Evolutionary conservation across 2,113 vertebrate species (phyloP).

Genomic region (Hydropotes inermis): DNA sequence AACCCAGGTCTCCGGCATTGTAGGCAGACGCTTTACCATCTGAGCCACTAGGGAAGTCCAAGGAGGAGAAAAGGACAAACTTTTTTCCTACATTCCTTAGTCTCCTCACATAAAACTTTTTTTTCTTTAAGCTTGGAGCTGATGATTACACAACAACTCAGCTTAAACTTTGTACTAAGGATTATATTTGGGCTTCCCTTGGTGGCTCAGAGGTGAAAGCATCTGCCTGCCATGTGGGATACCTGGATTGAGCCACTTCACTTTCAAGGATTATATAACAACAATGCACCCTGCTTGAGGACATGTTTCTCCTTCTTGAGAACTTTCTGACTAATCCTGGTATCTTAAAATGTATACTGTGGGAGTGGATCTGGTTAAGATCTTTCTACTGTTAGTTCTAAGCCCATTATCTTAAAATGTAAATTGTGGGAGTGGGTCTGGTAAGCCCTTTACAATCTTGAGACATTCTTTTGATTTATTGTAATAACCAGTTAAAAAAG

Average conservation of each 20-base stretch:
- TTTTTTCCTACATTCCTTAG: not conserved
- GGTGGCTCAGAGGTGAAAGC: too few relatives aligned
- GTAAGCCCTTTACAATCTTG: not conserved
- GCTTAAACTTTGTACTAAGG: not conserved
- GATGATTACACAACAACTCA: not conserved
- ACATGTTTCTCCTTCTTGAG: not conserved
- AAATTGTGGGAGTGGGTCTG: not conserved
- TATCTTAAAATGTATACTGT: not conserved
- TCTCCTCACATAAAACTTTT: not conserved
- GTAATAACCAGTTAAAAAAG: not conserved
- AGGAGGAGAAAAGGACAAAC: not conserved
- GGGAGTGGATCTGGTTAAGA: not conserved
- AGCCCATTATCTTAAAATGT: not conserved
- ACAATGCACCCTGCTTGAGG: not conserved
- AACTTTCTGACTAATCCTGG: not conserved
- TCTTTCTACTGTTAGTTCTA: not conserved
- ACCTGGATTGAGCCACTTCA: too few relatives aligned
- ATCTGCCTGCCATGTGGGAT: too few relatives aligned
- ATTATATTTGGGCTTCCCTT: not conserved
- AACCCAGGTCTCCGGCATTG: rapidly evolving
- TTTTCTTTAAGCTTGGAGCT: not conserved
- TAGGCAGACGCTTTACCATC: not conserved
- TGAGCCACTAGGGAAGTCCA: not conserved
- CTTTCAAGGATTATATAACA: not conserved
- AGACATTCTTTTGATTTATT: not conserved